Evolutionary conservation across 1,140 invertebrate genomes (phyloP), one percentile per base, ranked within the genome.

Genomic region (Lycorma delicatula): DNA sequence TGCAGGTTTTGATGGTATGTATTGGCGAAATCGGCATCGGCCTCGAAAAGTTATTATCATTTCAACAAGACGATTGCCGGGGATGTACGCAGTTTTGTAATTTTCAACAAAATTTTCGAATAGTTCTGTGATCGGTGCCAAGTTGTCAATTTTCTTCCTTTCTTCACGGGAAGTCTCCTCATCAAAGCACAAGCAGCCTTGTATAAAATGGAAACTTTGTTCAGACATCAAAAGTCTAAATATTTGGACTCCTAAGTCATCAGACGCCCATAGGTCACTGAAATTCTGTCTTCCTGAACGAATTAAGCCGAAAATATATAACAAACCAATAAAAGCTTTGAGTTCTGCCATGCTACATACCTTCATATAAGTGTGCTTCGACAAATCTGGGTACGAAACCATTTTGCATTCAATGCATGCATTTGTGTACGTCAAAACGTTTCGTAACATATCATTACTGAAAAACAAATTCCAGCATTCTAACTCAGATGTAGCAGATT

Each of bases 1-100:
- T 13, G 51, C 61, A n/a, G 68, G 71, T 63, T 74, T 76, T 7
- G 53, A 53, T 27, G 66, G 65, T 6, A 73, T 71, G 58, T 72
- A 72, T 16, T 69, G 66, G 25, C 67, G 41, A 59, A 73, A 74
- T 25, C 29, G 38, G 54, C 70, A 72, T 34, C 64, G 56, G 16
- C 71, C 71, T 51, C 65, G 48, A 60, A 73, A 74, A 13, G 52
- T 55, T 41, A 53, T 55, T 13, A 72, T 58, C 54, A 65, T 68
- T 60, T 72, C 66, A 58, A 68, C 67, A 47, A 65, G 60, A 28
- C 54, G 47, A 51, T 56, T 44, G 13, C 59, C 51, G 13, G 53
- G n/a, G 18, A 53, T 28, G 53, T 48, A 58, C 11, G 29, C 67
- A 67, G 67, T 59, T 46, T 52, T 56, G 41, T 64, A 69, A 36